These are phyloP conservation scores for Micropoecilia bifurca DNA, from an alignment of 2,797 vertebrate genomes.

Conservation along the genomic window DNA sequence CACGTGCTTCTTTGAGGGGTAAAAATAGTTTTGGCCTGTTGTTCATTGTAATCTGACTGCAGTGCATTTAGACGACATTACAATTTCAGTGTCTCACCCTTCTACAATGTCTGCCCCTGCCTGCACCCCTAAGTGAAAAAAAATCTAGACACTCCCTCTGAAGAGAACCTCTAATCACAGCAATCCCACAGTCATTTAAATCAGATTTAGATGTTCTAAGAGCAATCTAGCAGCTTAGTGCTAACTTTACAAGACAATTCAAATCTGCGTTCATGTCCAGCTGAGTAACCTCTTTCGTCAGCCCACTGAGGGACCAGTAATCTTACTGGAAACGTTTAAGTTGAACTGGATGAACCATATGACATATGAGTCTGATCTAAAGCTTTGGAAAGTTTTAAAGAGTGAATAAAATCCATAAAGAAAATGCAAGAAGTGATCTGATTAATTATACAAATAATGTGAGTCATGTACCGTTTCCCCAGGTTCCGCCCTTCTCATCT, in stretches of 20 bases:
- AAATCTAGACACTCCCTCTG: too few relatives aligned
- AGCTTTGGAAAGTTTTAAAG: background rate
- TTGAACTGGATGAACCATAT: slow-evolving; percentile 43
- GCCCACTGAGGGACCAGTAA: slow-evolving; percentile 11
- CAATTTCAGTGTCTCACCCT: too few relatives aligned
- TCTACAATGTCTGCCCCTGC: too few relatives aligned
- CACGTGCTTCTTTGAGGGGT: too few relatives aligned
- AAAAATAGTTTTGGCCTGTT: too few relatives aligned
- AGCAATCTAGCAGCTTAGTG: slow-evolving; percentile 41
- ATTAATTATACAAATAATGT: background rate
- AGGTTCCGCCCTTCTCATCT: slow-evolving; percentile 28
- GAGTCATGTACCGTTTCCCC: slow-evolving; percentile 16
- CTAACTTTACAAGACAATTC: slow-evolving; percentile 53
- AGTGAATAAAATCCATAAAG: background rate
- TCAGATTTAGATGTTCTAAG: slow-evolving; percentile 58
- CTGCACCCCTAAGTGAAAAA: too few relatives aligned
- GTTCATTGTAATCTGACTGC: too few relatives aligned
- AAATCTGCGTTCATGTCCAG: slow-evolving; percentile 32
- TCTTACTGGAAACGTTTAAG: slow-evolving; percentile 14
- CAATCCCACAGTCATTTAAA: slow-evolving; percentile 68
- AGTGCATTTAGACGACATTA: too few relatives aligned
- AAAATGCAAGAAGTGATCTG: background rate
- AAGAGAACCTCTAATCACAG: slow-evolving; percentile 35
- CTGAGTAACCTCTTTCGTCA: slow-evolving; percentile 28
- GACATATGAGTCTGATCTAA: background rate